Base-by-base conservation (phyloP, 2,797 vertebrate genomes). In the Trachurus trachurus region DNA sequence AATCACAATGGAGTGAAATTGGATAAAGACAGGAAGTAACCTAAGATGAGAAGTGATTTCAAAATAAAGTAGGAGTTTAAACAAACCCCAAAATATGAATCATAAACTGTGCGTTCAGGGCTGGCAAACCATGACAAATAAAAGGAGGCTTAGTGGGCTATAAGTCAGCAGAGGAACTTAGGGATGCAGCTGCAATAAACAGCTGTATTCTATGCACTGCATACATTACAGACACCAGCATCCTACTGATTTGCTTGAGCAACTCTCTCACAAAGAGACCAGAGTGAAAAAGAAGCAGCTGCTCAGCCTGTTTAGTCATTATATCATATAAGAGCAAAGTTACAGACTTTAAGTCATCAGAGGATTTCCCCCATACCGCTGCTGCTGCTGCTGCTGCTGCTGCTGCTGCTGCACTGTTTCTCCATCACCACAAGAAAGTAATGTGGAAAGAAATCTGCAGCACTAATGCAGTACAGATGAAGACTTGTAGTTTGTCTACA, bases 171-270 rank as follows among this genome's bases (percentile, higher is more conserved):
- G 40, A 54, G 47, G 4, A 69, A 59, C 31, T 58, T 21, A 42
- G 26, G 70, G 49, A 73, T 65, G 49, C 76, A 88, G 67, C 85
- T 83, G 83, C 73, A 62, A 26, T 62, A 77, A 71, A 26, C 61
- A 75, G 66, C 67, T 82, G 76, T 59, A 73, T 42, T 47, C 53
- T 16, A 73, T 68, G 39, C 63, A 79, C 71, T 70, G 60, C 26
- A 26, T 26, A 26, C 26, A 26, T 83, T 82, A 42, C 66, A 71
- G 68, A 76, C 0, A 17, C 22, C 52, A 26, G 65, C 57, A 63
- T 82, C 71, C 70, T 26, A 67, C 81, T 60, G 71, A 61, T 62
- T 66, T 78, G 65, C 68, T 66, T 57, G n/a, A 8, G 62, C 37
- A 59, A 67, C 6, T 54, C 67, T 13, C 44, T 13, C n/a, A 34